Percentiles rank a stretch among this genome's conserved stretches.
phyloP scores from a whole-genome alignment of 2,113 vertebrate genomes.

The Coptodon bakossiorum region DNA sequence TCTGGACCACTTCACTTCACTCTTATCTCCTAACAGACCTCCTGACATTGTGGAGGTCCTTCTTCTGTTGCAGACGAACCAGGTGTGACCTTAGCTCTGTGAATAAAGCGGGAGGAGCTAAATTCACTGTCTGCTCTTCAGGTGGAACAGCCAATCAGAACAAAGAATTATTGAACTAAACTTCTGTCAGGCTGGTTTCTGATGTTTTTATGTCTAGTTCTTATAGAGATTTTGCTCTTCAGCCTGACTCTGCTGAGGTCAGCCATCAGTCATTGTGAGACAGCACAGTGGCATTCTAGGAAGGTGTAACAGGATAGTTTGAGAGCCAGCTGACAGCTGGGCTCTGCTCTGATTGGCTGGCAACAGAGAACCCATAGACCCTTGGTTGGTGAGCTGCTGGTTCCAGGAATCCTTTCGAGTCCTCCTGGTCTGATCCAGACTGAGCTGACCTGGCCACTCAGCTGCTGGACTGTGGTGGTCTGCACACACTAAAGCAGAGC shows the following conservation, averaged over 20 bases:
- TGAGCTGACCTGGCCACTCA: background rate
- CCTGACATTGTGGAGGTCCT: background rate
- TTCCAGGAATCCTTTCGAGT: background rate
- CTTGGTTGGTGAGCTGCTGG: background rate
- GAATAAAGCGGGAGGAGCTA: background rate
- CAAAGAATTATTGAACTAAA: background rate
- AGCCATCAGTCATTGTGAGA: background rate
- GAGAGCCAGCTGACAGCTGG: background rate
- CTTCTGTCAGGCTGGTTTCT: background rate
- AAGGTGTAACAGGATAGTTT: background rate
- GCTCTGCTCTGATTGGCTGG: conserved; percentile 14
- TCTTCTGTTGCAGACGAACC: background rate
- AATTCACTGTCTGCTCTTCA: background rate
- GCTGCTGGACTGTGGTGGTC: background rate
- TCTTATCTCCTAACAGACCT: background rate
- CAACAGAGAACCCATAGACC: background rate
- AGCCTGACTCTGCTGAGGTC: background rate
- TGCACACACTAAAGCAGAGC: background rate
- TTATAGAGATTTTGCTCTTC: background rate
- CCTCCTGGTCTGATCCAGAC: background rate
- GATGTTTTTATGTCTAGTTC: background rate
- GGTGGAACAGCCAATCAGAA: conserved; percentile 11
- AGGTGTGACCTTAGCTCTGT: background rate
- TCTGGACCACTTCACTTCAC: background rate
- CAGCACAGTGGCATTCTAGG: background rate